Evolutionary conservation across 2,888 invertebrate species (phyloP), one percentile per base, ranked within the genome.

Genomic region (Phymatocera aterrima): DNA sequence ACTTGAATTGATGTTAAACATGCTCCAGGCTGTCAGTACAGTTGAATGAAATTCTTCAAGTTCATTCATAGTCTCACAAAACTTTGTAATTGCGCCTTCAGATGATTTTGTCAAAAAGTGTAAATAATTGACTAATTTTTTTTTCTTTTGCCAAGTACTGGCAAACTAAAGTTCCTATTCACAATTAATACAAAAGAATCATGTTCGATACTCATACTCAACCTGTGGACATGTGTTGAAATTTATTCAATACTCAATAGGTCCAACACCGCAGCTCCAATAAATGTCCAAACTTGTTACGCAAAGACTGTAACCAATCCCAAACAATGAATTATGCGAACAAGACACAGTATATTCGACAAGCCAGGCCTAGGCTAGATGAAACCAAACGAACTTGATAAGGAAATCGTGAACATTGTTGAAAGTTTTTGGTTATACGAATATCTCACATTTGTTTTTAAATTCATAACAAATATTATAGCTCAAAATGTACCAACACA

Each of bases 151-250:
- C 18, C 24, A 28, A 37, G 24, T 74, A 65, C 24, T 46, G 24
- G n/a, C 46, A 6, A 78, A 37, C 40, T 60, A 3, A 75, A 15
- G 60, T 75, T n/a, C n/a, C n/a, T n/a, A 40, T 75, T 64, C 48
- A 43, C 64, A 65, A 18, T n/a, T 48, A 24, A n/a, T 78, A 46
- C 70, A 60, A 74, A 60, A 72, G 54, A 78, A 78, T 78, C 48
- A 70, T 80, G 80, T 61, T n/a, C 83, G 85, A 87, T 86, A 86
- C 84, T 83, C 81, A 87, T 89, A 89, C 89, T 88, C 85, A 88
- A 87, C 89, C 89, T 89, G 87, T 79, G 81, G 43, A 75, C 77
- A 84, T 78, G n/a, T n/a, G 81, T 77, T 81, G 83, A 78, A 75
- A 83, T 81, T 82, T 83, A 81, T 83, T 81, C 79, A 79, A 84